phyloP scores from a whole-genome alignment of 2,888 invertebrate genomes.

The Junonia oenone region DNA sequence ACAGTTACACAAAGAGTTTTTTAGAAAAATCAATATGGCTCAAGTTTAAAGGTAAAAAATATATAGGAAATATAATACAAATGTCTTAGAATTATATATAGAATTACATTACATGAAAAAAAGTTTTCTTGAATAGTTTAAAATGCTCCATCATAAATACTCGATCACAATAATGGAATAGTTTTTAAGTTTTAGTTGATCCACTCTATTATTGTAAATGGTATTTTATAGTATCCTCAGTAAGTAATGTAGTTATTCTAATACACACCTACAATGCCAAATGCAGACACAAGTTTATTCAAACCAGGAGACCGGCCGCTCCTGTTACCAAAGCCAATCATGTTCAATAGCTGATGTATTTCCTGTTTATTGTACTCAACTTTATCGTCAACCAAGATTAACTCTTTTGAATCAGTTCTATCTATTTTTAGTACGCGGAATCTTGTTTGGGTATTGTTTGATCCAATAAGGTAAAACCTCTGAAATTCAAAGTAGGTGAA shows the following conservation, averaged over 20 bases:
- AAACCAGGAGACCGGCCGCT: constrained; percentile 81
- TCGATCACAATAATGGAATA: no score
- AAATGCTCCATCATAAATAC: no score
- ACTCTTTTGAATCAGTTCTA: constrained; percentile 89
- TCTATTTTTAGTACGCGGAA: constrained; percentile 97
- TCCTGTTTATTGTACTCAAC: constrained; percentile 92
- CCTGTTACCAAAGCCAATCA: constrained; percentile 79
- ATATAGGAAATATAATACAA: no score
- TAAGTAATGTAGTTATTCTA: background rate
- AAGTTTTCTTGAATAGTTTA: no score
- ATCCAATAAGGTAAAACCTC: constrained; percentile 97
- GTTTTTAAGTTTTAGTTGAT: no score
- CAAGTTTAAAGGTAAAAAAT: no score
- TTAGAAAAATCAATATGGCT: no score
- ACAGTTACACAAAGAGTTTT: no score
- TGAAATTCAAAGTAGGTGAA: constrained; percentile 65
- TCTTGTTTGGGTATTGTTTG: constrained; percentile 93
- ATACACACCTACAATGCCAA: constrained; percentile 92
- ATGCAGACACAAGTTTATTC: constrained; percentile 91
- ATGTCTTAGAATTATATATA: no score
- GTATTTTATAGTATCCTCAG: no score
- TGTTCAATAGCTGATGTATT: constrained; percentile 90
- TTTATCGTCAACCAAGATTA: constrained; percentile 93
- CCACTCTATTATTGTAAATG: no score
- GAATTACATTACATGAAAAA: no score